Conservation (phyloP, 2,888 invertebrate genomes). For the Caprella mutica region DNA sequence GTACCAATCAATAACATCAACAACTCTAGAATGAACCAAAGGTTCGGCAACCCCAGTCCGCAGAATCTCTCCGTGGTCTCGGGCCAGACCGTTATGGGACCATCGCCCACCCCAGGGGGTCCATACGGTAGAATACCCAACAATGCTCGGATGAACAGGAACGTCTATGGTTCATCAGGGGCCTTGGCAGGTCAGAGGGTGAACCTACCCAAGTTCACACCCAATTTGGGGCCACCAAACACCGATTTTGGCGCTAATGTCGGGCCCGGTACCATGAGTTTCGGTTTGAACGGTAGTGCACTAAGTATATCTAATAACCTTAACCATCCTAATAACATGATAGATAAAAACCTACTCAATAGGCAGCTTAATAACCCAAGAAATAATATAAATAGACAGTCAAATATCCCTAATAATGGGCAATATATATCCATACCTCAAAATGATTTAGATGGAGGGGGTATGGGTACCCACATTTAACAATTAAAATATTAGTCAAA, state of each 20-base stretch:
- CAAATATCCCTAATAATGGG: not conserved
- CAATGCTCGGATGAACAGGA: not conserved
- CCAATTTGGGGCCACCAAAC: conserved; percentile 2
- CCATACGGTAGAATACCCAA: not conserved
- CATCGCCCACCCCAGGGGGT: not conserved
- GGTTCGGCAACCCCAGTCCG: not conserved
- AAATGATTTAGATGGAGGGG: conserved; percentile 5
- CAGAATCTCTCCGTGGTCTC: too few species aligned
- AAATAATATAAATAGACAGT: not conserved
- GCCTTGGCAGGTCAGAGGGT: not conserved
- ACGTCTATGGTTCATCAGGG: not conserved
- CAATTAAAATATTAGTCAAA: too few species aligned
- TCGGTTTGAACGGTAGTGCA: not conserved
- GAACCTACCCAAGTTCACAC: not conserved
- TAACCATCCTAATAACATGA: not conserved
- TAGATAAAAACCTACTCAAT: not conserved
- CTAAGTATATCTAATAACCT: not conserved
- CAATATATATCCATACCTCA: conserved; percentile 3
- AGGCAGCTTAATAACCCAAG: not conserved
- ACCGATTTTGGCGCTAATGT: conserved; percentile 6
- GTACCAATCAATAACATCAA: conserved; percentile 4
- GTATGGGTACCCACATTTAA: conserved; percentile 8
- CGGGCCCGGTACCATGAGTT: not conserved
- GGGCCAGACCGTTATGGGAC: too few species aligned
- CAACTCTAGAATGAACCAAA: not conserved